Evolutionary conservation across 2,888 invertebrate genomes (phyloP), one percentile per base, ranked within the genome.

Genomic region (Cosmopolites sordidus): DNA sequence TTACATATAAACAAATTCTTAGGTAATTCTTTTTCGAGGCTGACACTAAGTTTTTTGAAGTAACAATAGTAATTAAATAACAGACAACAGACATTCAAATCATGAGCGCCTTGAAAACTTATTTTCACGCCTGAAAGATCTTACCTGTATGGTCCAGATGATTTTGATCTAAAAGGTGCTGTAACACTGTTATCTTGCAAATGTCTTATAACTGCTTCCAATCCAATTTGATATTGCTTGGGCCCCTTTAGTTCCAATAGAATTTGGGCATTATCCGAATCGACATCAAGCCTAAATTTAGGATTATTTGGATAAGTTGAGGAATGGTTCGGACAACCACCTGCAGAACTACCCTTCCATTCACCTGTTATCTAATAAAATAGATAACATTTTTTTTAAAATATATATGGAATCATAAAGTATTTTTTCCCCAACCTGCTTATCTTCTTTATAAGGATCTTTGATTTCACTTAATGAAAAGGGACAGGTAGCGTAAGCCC

Each of bases 311-410:
- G 75, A 70, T 89, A 89, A 0, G 80, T 80, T 1, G 68, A 62
- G 0, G 82, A 81, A 70, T 93, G 83, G 76, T 95, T 96, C 45
- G 83, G 83, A 74, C 95, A 96, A 0, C 96, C 95, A 1, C 95
- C 96, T 1, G 95, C 94, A 0, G 83, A 84, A 2, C 70, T 69
- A 1, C 84, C 87, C 53, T 83, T 83, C 92, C 92, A 92, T 66
- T 84, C 79, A 16, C 92, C 92, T 73, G 76, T 81, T 64, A 76
- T 76, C 85, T 76, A 46, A 48, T 51, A 22, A 22, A 22, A 22
- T 22, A 22, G 3, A 22, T 5, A 22, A 22, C 22, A 22, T 22
- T 22, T 22, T 22, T 8, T 22, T 22, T 22, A 5, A 22, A 22
- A 22, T 22, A 22, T 22, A 8, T 22, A n/a, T n/a, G n/a, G n/a